Evolutionary conservation across 2,113 vertebrate species (phyloP), one percentile per base, ranked within the genome.

Genomic region (Tachuris rubrigastra): DNA sequence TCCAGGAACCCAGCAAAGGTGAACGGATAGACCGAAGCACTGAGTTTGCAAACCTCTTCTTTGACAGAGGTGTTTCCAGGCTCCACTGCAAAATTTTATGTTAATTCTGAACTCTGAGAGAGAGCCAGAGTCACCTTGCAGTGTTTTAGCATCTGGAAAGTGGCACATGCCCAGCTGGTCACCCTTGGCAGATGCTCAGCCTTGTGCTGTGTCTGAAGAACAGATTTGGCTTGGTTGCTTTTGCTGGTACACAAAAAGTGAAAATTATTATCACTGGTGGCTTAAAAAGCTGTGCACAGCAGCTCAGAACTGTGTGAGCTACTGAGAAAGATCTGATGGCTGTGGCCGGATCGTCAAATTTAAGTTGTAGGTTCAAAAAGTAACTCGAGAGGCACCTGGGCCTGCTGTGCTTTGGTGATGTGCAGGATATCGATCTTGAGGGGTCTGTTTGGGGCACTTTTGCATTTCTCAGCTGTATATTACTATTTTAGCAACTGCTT

Each of bases 1-100:
- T 25, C 55, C 2, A 1, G 41, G 17, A 75, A 12, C 20, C 16
- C 1, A 0, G 21, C 46, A 18, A 0, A 63, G 35, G 9, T 27
- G 62, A 37, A 44, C 33, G 46, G 10, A 35, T 0, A 1, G 44
- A 28, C 28, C 6, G 20, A 23, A 33, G 49, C 16, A 24, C 62
- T 18, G n/a, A 20, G 28, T 9, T 19, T 41, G 20, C 28, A 22
- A 13, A 58, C 12, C 18, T 9, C 3, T 24, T 69, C 15, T 20
- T 24, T 74, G 11, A 47, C 80, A 53, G 9, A 7, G 33, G 56
- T 7, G 10, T 39, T 81, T 81, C 55, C 59, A 28, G 22, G 14
- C 53, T 69, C 47, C 5, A 1, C 15, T 37, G 41, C 18, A 7
- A 31, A 35, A 49, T 9, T 62, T 71, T 7, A 8, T 21, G 18